phyloP scores from a whole-genome alignment of 2,888 invertebrate species.

The Meta bourneti region DNA sequence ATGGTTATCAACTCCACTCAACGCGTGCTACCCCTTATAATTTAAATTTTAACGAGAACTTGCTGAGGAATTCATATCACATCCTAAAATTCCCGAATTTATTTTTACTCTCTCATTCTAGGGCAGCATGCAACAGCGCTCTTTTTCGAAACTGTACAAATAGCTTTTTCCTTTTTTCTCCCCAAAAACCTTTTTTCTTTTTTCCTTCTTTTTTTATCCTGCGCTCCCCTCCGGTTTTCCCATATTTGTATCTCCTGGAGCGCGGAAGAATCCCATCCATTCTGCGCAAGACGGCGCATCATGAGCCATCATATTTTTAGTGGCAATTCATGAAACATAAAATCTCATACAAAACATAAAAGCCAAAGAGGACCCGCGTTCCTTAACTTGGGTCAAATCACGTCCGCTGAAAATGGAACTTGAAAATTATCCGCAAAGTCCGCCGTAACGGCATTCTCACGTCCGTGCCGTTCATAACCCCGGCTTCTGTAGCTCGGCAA shows the following conservation, averaged over 20 bases:
- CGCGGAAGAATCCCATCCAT: conserved; percentile 39
- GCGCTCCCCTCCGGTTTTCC: conserved; percentile 1
- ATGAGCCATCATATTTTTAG: conserved; percentile 67
- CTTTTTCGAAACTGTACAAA: conserved; percentile 24
- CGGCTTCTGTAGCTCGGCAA: conserved; percentile 22
- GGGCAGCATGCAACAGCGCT: conserved; percentile 24
- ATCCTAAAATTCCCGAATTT: too few species aligned
- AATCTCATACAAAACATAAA: conserved; percentile 72
- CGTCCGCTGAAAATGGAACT: conserved; percentile 74
- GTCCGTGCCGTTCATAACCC: conserved; percentile 70
- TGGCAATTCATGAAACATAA: conserved; percentile 71
- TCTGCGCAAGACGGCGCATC: conserved; percentile 47
- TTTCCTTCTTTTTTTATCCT: not conserved
- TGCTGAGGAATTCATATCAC: too few species aligned
- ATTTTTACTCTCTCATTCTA: too few species aligned
- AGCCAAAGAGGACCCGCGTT: conserved; percentile 44
- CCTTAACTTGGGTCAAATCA: conserved; percentile 70
- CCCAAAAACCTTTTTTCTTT: not conserved
- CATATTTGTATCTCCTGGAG: conserved; percentile 23
- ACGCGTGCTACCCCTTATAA: too few species aligned
- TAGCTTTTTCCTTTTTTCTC: not conserved
- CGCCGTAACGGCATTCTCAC: conserved; percentile 61
- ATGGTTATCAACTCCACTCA: too few species aligned
- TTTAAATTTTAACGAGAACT: too few species aligned
- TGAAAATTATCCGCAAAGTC: conserved; percentile 75